phyloP scores from a whole-genome alignment of 2,888 invertebrate genomes.

The Dasypolia templi region DNA sequence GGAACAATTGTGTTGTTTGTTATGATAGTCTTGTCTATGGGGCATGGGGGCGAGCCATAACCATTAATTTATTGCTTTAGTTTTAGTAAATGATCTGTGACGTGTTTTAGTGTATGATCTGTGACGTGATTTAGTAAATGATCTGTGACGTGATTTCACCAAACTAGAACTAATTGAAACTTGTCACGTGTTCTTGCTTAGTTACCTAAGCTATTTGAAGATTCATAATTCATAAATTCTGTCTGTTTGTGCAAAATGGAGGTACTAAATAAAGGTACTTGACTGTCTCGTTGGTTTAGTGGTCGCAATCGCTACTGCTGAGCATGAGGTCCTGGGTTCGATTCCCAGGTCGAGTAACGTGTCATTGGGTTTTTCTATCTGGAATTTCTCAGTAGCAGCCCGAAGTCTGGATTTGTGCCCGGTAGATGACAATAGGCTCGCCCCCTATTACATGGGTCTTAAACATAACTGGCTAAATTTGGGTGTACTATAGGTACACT shows the following conservation, averaged over 20 bases:
- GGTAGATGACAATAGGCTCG: too few species aligned
- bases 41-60: slow-evolving; percentile 48
- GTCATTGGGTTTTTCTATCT: too few species aligned
- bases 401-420: too few species aligned
- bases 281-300: too few species aligned
- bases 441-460: too few species aligned
- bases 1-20: slow-evolving; percentile 58
- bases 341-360: too few species aligned
- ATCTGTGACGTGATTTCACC: slow-evolving; percentile 24
- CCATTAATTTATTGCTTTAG: slow-evolving; percentile 45
- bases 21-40: slow-evolving; percentile 48
- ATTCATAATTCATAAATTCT: background rate
- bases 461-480: too few species aligned
- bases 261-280: background rate
- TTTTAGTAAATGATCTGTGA: slow-evolving; percentile 40
- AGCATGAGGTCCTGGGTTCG: too few species aligned
- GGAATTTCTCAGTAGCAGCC: too few species aligned
- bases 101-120: slow-evolving; percentile 13
- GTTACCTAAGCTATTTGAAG: background rate
- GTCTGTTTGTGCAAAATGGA: background rate
- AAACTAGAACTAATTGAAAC: slow-evolving; percentile 25
- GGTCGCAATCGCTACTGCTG: too few species aligned
- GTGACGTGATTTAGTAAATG: slow-evolving; percentile 19
- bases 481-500: too few species aligned
- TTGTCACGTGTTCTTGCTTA: background rate